A percentile compares a stretch with the other conserved stretches of the same genome.
Evolutionary conservation across 2,888 invertebrate genomes (phyloP).

Genomic region (Aspidapion aeneum): DNA sequence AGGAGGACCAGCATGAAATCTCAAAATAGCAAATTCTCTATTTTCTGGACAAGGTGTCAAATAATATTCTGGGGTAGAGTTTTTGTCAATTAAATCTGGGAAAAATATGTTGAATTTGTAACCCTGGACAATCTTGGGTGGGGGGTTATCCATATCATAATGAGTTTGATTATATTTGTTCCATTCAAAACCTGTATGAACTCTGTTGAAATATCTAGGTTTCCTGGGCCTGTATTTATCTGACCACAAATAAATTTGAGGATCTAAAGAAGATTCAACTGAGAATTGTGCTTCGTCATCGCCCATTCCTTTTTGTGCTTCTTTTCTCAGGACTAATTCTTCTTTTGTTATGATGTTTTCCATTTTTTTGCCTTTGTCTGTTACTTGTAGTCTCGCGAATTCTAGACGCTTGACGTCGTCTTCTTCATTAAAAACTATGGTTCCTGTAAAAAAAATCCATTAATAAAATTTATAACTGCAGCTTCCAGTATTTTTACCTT

Average conservation of each 20-base stretch:
- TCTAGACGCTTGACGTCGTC: constrained; percentile 74
- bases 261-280: constrained; percentile 82
- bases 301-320: constrained; percentile 81
- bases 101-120: constrained; percentile 99
- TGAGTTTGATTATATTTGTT: constrained; percentile 99
- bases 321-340: constrained; percentile 67
- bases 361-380: constrained; percentile 57
- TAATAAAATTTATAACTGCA: neutral
- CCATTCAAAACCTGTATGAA: constrained; percentile 98
- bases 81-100: constrained; percentile 95
- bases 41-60: constrained; percentile 89
- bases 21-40: constrained; percentile 88
- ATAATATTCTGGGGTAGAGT: constrained; percentile 87
- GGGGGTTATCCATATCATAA: constrained; percentile 99
- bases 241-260: constrained; percentile 90
- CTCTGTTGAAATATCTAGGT: constrained; percentile 95
- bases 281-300: constrained; percentile 89
- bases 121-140: constrained; percentile 99
- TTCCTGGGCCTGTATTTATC: constrained; percentile 98
- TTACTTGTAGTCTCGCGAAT: constrained; percentile 66
- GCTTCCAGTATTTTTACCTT: no score
- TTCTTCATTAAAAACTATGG: constrained; percentile 69
- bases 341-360: constrained; percentile 50
- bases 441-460: constrained; percentile 42
- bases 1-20: constrained; percentile 97